Conservation (phyloP, 1,140 invertebrate genomes). For the Mylabris phalerata region DNA sequence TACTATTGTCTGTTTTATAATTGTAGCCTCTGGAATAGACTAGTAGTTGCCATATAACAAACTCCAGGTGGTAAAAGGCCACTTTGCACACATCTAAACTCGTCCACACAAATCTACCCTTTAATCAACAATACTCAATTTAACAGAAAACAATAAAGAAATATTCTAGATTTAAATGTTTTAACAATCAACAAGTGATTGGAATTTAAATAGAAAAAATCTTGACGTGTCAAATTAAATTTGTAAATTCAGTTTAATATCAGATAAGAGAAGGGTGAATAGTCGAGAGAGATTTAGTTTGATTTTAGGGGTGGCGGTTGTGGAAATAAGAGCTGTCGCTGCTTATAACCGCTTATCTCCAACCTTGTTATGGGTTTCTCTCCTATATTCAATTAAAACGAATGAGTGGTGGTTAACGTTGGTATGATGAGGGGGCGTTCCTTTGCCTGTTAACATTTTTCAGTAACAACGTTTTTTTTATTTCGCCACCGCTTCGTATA, state of each 20-base stretch:
- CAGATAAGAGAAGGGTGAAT: no score
- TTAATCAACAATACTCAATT: neutral
- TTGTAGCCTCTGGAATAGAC: conserved; percentile 41
- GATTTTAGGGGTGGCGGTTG: neutral
- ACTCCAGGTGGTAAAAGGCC: conserved; percentile 38
- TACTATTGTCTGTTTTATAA: conserved; percentile 36
- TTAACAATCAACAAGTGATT: no score
- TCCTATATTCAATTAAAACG: conserved; percentile 32
- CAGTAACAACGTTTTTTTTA: conserved; percentile 25
- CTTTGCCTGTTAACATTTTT: conserved; percentile 27
- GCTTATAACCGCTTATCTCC: conserved; percentile 3
- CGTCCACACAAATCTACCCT: neutral
- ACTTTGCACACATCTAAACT: conserved; percentile 27
- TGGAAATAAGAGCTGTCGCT: neutral
- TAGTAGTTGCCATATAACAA: conserved; percentile 18
- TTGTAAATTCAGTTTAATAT: no score
- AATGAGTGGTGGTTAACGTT: conserved; percentile 32
- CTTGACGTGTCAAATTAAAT: no score
- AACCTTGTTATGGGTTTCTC: conserved; percentile 17
- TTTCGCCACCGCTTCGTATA: no score
- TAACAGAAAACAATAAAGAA: neutral
- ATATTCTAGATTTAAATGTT: neutral
- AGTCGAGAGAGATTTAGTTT: no score
- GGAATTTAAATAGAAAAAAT: no score
- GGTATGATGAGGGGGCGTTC: conserved; percentile 27